These are phyloP conservation scores for Boulengeromyrus knoepffleri DNA, from an alignment of 2,113 vertebrate genomes.

Conservation along the genomic window DNA sequence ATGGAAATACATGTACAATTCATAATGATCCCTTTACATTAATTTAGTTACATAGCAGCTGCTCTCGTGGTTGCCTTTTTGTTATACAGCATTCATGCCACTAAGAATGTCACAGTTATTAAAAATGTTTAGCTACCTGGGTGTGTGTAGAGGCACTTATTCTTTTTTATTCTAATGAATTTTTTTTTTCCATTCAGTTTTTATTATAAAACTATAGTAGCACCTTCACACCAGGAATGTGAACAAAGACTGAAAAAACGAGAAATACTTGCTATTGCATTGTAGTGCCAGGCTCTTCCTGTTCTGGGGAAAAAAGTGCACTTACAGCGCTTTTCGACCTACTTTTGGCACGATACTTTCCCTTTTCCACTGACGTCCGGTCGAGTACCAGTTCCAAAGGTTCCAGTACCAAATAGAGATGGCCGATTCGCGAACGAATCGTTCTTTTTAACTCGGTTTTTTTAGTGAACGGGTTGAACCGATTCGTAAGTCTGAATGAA, in stretches of 20 bases:
- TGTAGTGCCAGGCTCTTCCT: neutral
- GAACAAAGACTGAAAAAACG: neutral
- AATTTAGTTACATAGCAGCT: neutral
- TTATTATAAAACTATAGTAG: neutral
- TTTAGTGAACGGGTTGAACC: no score
- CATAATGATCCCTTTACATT: neutral
- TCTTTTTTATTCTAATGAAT: neutral
- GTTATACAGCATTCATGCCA: neutral
- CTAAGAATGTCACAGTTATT: neutral
- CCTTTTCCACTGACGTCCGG: neutral
- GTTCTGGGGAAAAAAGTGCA: neutral
- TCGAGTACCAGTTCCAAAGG: neutral
- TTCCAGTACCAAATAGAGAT: neutral
- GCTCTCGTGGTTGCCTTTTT: neutral
- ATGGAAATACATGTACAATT: neutral
- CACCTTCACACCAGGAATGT: neutral
- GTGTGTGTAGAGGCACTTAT: neutral
- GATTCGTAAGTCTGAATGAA: no score
- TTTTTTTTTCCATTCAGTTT: neutral
- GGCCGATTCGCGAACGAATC: no score
- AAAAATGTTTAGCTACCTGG: neutral
- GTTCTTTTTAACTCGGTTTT: no score
- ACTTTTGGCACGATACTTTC: neutral
- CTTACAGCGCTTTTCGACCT: neutral
- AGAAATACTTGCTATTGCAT: neutral